Base-by-base conservation (phyloP, 2,888 invertebrate genomes). In the Coenonympha glycerion region DNA sequence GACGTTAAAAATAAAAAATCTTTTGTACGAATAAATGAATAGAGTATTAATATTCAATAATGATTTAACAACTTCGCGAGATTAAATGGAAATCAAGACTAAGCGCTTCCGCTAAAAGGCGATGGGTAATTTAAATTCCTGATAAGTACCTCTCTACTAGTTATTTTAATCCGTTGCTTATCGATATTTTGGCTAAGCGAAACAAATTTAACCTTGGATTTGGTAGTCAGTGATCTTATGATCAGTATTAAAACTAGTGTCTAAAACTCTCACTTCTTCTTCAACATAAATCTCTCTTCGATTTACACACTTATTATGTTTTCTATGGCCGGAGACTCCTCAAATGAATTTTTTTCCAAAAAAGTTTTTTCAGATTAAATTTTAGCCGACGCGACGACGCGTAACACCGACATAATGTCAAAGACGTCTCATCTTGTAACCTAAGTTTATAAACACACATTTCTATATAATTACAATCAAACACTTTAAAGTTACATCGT, bases 401-500 rank as follows among this genome's bases (percentile, higher is more conserved):
- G 2, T 39, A 15, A 24, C 9, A 24, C 13, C 8, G 21, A 22
- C 22, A 37, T 3, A 13, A 22, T 15, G 24, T 24, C 22, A 24
- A 21, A 39, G n/a, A n/a, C n/a, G n/a, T n/a, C n/a, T n/a, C n/a
- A n/a, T n/a, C n/a, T n/a, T n/a, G n/a, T n/a, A n/a, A n/a, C n/a
- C n/a, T 16, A 49, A 51, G 28, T 31, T 45, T 42, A 33, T 36
- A 44, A 47, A 53, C 42, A 37, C n/a, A 45, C 46, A 36, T 34
- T 47, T n/a, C 26, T 19, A 34, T 45, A 11, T n/a, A n/a, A n/a
- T 42, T 33, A 51, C 44, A 50, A 39, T 39, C 47, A 28, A 46
- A 33, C 33, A 33, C 22, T 44, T 31, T 28, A 34, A 55, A 58
- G 51, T 59, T 57, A 21, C 48, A 47, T 42, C 46, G 53, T 55